phyloP scores from a whole-genome alignment of 2,888 invertebrate species.

The Acronicta leporina region DNA sequence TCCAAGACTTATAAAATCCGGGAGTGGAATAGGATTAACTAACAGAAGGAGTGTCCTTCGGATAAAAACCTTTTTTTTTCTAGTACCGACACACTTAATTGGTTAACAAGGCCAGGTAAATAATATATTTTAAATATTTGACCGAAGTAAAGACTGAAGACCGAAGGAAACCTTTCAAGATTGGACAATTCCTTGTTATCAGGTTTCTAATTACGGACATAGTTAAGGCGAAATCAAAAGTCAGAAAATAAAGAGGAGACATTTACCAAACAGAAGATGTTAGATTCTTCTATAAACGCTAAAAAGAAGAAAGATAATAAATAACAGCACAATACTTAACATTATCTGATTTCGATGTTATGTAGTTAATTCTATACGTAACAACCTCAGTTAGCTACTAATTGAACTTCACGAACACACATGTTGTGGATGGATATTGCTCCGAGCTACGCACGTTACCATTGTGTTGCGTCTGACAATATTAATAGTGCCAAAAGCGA shows the following conservation, averaged over 20 bases:
- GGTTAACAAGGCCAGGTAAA: too few species aligned
- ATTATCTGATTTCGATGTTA: neutral
- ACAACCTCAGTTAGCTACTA: conserved; percentile 8
- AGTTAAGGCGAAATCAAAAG: neutral
- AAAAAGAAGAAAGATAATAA: neutral
- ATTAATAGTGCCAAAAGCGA: conserved; percentile 13
- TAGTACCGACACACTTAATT: too few species aligned
- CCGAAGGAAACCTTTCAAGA: neutral
- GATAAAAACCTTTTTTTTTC: too few species aligned
- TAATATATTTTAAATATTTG: neutral
- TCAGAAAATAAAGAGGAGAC: neutral
- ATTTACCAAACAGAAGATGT: neutral
- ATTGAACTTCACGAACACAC: conserved; percentile 29
- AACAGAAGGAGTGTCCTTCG: too few species aligned
- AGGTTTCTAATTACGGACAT: neutral
- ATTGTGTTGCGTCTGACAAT: conserved; percentile 30
- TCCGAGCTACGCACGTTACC: conserved; percentile 13
- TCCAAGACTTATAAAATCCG: too few species aligned
- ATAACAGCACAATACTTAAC: too few species aligned
- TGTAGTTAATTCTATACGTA: conserved; percentile 10
- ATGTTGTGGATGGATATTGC: conserved; percentile 40
- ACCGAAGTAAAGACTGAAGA: neutral
- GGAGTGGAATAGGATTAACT: too few species aligned
- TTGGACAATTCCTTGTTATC: neutral
- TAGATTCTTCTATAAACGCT: neutral